phyloP scores from a whole-genome alignment of 2,797 vertebrate genomes.

The Myiotriccus ornatus region DNA sequence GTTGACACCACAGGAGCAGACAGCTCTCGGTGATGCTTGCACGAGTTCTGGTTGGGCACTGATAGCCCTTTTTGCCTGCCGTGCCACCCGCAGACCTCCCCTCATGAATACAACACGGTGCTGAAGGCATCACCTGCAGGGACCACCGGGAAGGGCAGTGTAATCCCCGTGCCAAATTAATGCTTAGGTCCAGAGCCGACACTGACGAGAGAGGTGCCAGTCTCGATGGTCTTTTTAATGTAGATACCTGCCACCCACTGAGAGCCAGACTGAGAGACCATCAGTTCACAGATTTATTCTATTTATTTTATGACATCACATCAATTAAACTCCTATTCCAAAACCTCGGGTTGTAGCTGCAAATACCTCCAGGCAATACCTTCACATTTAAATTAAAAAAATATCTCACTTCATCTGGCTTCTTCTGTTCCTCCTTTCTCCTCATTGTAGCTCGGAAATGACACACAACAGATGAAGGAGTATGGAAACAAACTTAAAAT shows the following conservation, averaged over 20 bases:
- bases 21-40: not conserved
- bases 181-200: conserved; percentile 18
- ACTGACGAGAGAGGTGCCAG: conserved; percentile 55
- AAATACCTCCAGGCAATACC: conserved; percentile 61
- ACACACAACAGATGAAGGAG: conserved; percentile 17
- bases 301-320: conserved; percentile 72
- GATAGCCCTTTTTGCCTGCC: not conserved
- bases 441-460: conserved; percentile 14
- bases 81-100: not conserved
- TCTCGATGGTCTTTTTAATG: conserved; percentile 49
- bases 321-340: conserved; percentile 66
- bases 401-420: conserved; percentile 52
- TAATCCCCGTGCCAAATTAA: conserved; percentile 44
- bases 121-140: conserved; percentile 22
- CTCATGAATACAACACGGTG: not conserved
- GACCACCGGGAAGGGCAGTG: conserved; percentile 60
- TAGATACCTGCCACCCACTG: conserved; percentile 65
- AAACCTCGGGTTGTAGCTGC: conserved; percentile 37
- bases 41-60: not conserved
- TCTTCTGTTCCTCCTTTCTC: conserved; percentile 32
- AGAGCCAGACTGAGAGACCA: conserved; percentile 66
- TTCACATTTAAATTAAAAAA: conserved; percentile 50
- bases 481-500: conserved; percentile 36
- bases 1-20: not conserved
- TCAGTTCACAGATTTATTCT: conserved; percentile 68